Evolutionary conservation across 2,797 vertebrate species (phyloP).

Genomic region (Sciurus carolinensis): DNA sequence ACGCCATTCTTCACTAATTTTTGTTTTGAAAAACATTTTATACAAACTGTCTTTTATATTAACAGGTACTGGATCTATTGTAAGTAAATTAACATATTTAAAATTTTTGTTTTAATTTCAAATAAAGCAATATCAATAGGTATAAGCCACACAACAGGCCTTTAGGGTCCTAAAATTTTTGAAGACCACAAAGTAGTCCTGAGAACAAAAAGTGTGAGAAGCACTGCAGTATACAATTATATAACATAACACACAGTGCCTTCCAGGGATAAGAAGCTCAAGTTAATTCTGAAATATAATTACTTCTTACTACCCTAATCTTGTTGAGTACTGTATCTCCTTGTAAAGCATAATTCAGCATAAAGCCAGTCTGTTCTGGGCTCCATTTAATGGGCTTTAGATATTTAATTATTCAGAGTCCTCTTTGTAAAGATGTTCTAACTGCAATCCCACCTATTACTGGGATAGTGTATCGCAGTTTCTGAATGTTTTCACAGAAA

Average conservation of each 20-base stretch:
- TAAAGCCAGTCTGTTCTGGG: slow-evolving; percentile 61
- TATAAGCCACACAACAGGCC: neutral
- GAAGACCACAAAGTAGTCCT: slow-evolving; percentile 39
- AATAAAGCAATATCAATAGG: neutral
- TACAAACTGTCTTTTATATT: slow-evolving; percentile 47
- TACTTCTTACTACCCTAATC: slow-evolving; percentile 68
- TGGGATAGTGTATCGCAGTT: neutral
- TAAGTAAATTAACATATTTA: slow-evolving; percentile 19
- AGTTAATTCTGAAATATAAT: slow-evolving; percentile 68
- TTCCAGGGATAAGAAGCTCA: slow-evolving; percentile 56
- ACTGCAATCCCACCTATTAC: slow-evolving; percentile 45
- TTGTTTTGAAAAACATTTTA: slow-evolving; percentile 63
- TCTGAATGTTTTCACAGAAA: slow-evolving; percentile 38
- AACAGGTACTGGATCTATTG: neutral
- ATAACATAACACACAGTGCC: slow-evolving; percentile 41
- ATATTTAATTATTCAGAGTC: slow-evolving; percentile 60
- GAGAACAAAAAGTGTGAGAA: slow-evolving; percentile 60
- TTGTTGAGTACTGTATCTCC: slow-evolving; percentile 68
- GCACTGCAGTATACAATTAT: slow-evolving; percentile 43
- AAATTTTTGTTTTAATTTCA: slow-evolving; percentile 47
- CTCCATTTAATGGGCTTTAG: slow-evolving; percentile 68
- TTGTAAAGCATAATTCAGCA: slow-evolving; percentile 73
- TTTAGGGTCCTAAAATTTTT: slow-evolving; percentile 50
- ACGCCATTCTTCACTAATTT: slow-evolving; percentile 27
- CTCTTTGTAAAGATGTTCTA: slow-evolving; percentile 60